phyloP scores from a whole-genome alignment of 1,140 invertebrate species.

The Cotesia vestalis region DNA sequence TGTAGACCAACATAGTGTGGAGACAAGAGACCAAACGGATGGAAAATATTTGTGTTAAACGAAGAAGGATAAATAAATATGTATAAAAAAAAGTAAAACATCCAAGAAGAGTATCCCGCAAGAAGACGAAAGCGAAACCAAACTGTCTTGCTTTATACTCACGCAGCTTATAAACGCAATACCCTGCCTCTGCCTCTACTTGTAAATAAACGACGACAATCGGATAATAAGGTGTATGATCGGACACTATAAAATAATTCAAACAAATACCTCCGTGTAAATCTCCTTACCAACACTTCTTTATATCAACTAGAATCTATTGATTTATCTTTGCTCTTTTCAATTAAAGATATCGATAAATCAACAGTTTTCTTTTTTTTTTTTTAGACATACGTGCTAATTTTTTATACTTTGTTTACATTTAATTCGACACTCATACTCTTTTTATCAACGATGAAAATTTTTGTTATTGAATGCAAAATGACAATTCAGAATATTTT shows the following conservation, averaged over 20 bases:
- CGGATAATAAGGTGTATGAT: slow-evolving; percentile 63
- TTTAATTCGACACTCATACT: too few relatives aligned
- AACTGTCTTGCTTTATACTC: slow-evolving; percentile 46
- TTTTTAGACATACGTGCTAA: too few relatives aligned
- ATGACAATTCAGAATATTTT: too few relatives aligned
- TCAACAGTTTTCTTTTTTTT: too few relatives aligned
- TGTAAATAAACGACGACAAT: slow-evolving; percentile 58
- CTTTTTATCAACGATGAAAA: too few relatives aligned
- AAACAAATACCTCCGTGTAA: neutral
- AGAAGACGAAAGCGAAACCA: slow-evolving; percentile 43
- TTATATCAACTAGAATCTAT: neutral
- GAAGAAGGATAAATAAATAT: slow-evolving; percentile 25
- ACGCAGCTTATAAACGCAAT: slow-evolving; percentile 43
- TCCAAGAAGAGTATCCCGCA: slow-evolving; percentile 5
- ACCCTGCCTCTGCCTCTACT: slow-evolving; percentile 41
- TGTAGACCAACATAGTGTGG: slow-evolving; percentile 37
- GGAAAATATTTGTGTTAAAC: slow-evolving; percentile 15
- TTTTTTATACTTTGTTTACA: too few relatives aligned
- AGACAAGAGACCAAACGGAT: slow-evolving; percentile 9
- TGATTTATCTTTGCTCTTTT: neutral
- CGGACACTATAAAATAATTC: slow-evolving; percentile 44
- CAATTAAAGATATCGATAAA: slow-evolving; percentile 5
- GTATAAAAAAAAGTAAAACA: slow-evolving; percentile 28
- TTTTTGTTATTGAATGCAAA: too few relatives aligned
- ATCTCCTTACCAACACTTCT: slow-evolving; percentile 1